Conservation (phyloP, 37 sponge, comb jelly and placozoan species). For the Ianthella basta region DNA sequence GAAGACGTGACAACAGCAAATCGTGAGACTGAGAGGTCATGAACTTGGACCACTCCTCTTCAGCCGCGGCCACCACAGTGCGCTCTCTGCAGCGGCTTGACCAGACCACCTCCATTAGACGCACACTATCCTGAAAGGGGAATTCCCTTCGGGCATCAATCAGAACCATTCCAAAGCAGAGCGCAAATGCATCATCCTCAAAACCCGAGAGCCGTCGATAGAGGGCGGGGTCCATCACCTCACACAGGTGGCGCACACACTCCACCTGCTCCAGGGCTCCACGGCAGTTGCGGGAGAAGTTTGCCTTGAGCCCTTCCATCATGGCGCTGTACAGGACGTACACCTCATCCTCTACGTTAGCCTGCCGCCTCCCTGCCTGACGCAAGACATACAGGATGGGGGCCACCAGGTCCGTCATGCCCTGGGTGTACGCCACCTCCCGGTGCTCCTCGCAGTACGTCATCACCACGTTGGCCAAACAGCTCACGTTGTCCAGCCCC, state of each 20-base stretch:
- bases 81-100: background rate
- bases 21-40: slow-evolving; percentile 62
- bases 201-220: slow-evolving; percentile 16
- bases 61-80: background rate
- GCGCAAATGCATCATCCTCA: slow-evolving; percentile 66
- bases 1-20: slow-evolving; percentile 52
- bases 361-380: background rate
- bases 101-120: slow-evolving; percentile 65
- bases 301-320: slow-evolving; percentile 50
- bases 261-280: slow-evolving; percentile 71
- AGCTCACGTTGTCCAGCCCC: slow-evolving; percentile 55
- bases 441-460: slow-evolving; percentile 72
- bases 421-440: slow-evolving; percentile 73
- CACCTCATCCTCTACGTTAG: slow-evolving; percentile 54
- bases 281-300: slow-evolving; percentile 67
- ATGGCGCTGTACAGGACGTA: slow-evolving; percentile 73
- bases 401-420: slow-evolving; percentile 81
- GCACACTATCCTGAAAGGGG: slow-evolving; percentile 63
- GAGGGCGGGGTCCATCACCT: slow-evolving; percentile 65
- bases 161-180: slow-evolving; percentile 82
- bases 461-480: slow-evolving; percentile 55
- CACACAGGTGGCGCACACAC: slow-evolving; percentile 73
- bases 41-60: slow-evolving; percentile 56
- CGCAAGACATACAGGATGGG: slow-evolving; percentile 77
- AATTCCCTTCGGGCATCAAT: slow-evolving; percentile 79